Evolutionary conservation across 2,888 invertebrate species (phyloP), one percentile per base, ranked within the genome.

Genomic region (Ferdinandea cuprea): DNA sequence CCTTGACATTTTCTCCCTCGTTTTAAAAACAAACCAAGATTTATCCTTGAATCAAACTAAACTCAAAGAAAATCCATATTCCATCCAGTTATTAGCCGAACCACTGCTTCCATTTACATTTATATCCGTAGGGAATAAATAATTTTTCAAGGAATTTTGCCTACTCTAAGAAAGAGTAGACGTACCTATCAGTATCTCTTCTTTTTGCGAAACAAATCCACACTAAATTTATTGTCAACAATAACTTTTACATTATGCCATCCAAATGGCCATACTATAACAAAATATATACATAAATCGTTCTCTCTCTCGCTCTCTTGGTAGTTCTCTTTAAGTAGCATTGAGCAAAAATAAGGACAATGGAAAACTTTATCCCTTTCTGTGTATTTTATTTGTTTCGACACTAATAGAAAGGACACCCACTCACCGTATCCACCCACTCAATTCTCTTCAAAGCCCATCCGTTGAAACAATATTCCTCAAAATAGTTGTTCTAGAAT

Each of bases 291-390:
- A n/a, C n/a, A n/a, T n/a, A 69, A 35, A 44, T 17, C 9, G 11
- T 13, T 25, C 3, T 48, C 7, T 25, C 0, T 13, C 21, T 25
- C 48, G 15, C 48, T 50, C 40, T 37, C 28, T 37, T n/a, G n/a
- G n/a, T n/a, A 17, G 21, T 68, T 40, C 17, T 21, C 50, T 52
- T 21, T 19, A 13, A 7, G 11, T 52, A 50, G 9, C 71, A 44
- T 35, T 58, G 54, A 56, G 30, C 13, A 28, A 56, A 28, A 56
- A 40, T 11, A 58, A 52, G 58, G 50, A 66, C 73, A 74, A 59
- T 74, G 50, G 58, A 42, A 59, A 66, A 74, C 42, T 66, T 74
- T 48, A 9, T 56, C 28, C n/a, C 25, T 61, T 15, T 44, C n/a
- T 17, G 44, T 40, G 5, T 17, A 35, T 56, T 44, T 35, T 21